Evolutionary conservation across 1,140 invertebrate species (phyloP), one percentile per base, ranked within the genome.

Genomic region (Ceratosolen solmsi): DNA sequence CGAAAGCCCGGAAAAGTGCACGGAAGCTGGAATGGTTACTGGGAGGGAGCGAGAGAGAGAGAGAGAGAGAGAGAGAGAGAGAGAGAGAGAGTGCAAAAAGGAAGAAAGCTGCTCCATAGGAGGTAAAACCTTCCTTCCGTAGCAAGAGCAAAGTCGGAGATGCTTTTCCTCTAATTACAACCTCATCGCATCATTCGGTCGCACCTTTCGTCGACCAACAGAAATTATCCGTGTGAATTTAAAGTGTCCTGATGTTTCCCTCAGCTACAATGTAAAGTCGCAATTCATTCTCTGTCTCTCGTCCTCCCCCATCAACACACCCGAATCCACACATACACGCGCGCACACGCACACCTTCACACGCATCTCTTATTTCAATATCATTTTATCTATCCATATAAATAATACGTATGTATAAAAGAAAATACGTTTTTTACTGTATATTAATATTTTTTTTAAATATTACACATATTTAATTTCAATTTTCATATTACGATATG

Each of bases 111-210:
- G 71, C 49, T 68, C 56, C 76, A 84, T 86, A 79, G 84, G 33
- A 56, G 71, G 79, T 73, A 85, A 87, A 86, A 84, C 82, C 84
- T 84, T 84, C 75, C 84, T 87, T 86, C 83, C 85, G 79, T 56
- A 72, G 36, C 54, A 54, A 15, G 51, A 80, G 80, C 74, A 68
- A 81, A 83, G 74, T 79, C 70, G 73, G 76, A 20, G 72, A 68
- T 75, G 79, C 79, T 81, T 81, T 80, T 86, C 80, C 82, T 82
- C 84, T 87, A 87, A 87, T 87, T 87, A 87, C 84, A 83, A 56
- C 58, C 63, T 73, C 76, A 58, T 80, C 80, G 68, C 82, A 82
- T 80, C 65, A 85, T 73, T 79, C 60, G 75, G 71, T 84, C 84
- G 82, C 85, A 84, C 70, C 84, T 84, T 78, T 85, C 86, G 82